A percentile compares a stretch with the other conserved stretches of the same genome.
These are phyloP conservation scores for Scleropages formosus DNA, from an alignment of 2,797 vertebrate genomes.

Conservation along the genomic window DNA sequence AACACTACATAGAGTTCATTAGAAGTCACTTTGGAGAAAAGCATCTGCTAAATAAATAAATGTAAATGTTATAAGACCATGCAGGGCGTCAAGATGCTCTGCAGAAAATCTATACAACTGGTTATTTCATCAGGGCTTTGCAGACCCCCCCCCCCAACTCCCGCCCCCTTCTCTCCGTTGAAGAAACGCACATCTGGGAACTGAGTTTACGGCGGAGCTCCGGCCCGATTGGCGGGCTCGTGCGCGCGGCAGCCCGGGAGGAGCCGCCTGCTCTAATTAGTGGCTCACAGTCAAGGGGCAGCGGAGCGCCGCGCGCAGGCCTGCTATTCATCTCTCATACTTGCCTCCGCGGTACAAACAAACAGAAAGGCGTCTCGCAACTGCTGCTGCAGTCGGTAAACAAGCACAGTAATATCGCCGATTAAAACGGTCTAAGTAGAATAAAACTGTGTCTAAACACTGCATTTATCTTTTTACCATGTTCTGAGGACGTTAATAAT, in stretches of 20 bases:
- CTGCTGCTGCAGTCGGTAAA: not conserved
- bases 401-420: not conserved
- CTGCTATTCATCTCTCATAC: conserved; percentile 5
- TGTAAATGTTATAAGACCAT: not conserved
- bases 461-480: not conserved
- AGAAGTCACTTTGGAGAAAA: too few species aligned
- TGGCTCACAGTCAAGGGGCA: conserved; percentile 12
- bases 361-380: not conserved
- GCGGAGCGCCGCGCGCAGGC: conserved; percentile 1
- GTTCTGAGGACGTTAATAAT: not conserved
- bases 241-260: too few species aligned
- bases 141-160: not conserved
- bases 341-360: not conserved
- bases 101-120: conserved; percentile 14
- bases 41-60: too few species aligned
- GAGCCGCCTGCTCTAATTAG: conserved; percentile 11
- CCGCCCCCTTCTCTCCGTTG: conserved; percentile 8
- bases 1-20: too few species aligned
- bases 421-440: not conserved
- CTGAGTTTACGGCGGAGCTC: conserved; percentile 47
- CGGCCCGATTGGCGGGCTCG: conserved; percentile 52
- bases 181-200: conserved; percentile 54
- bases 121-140: conserved; percentile 23
- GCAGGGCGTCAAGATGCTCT: not conserved
- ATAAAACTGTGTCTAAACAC: not conserved